These are phyloP conservation scores for Bolinopsis microptera DNA, from an alignment of 37 sponge, comb jelly and placozoan species.

Conservation along the genomic window DNA sequence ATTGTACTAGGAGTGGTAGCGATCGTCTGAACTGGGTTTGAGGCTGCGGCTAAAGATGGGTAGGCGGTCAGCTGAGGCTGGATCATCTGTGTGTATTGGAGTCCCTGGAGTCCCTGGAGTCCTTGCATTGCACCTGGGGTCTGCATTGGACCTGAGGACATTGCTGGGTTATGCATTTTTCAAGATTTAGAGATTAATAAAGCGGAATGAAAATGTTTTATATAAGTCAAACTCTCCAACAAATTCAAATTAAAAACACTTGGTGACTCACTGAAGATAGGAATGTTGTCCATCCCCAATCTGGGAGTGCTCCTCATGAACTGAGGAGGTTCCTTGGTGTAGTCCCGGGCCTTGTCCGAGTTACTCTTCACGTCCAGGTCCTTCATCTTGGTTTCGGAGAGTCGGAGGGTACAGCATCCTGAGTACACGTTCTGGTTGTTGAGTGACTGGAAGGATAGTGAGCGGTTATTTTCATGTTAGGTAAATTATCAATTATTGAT, in stretches of 20 bases:
- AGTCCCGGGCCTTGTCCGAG: slow-evolving; percentile 89
- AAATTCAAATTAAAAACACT: too few relatives aligned
- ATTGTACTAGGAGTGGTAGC: background rate
- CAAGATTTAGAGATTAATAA: background rate
- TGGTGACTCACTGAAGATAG: slow-evolving; percentile 40
- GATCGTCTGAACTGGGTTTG: background rate
- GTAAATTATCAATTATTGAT: background rate
- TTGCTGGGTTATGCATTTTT: background rate
- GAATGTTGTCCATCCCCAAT: slow-evolving; percentile 15
- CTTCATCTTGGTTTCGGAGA: slow-evolving; percentile 82
- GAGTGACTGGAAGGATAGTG: slow-evolving; percentile 70
- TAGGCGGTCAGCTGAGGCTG: slow-evolving; percentile 38
- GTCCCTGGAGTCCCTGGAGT: background rate
- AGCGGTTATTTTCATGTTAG: background rate
- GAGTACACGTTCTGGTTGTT: slow-evolving; percentile 93
- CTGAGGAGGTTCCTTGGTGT: slow-evolving; percentile 20
- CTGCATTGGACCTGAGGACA: background rate
- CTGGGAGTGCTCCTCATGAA: slow-evolving; percentile 7
- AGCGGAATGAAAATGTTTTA: background rate
- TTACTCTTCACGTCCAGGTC: slow-evolving; percentile 81
- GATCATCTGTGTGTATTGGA: slow-evolving; percentile 29
- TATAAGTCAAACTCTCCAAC: too few relatives aligned
- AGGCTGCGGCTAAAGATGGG: background rate
- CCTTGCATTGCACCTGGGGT: background rate
- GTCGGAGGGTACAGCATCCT: slow-evolving; percentile 89